A percentile compares a stretch with the other conserved stretches of the same genome.
Evolutionary conservation across 2,797 vertebrate species (phyloP).

Genomic region (Alcedo quadribrachys): DNA sequence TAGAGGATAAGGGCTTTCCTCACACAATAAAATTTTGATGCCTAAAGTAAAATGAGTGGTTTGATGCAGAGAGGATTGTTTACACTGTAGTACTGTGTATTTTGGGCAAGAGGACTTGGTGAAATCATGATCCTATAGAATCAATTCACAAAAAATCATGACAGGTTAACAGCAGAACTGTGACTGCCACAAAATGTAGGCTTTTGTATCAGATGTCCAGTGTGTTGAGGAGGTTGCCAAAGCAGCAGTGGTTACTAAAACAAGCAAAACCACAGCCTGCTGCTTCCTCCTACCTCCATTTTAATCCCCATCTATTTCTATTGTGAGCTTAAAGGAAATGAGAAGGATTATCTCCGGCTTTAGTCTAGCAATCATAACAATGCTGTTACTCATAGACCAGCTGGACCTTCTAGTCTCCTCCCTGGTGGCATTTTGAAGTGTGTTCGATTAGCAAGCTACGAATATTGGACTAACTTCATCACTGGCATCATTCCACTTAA

Average conservation of each 20-base stretch:
- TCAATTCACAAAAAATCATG: not conserved
- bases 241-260: not conserved
- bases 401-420: slow-evolving; percentile 11
- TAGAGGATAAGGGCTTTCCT: not conserved
- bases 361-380: not conserved
- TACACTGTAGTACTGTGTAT: not conserved
- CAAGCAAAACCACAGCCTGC: not conserved
- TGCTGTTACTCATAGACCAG: not conserved
- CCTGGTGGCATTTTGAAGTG: not conserved
- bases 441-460: not conserved
- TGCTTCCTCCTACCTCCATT: not conserved
- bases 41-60: not conserved
- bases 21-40: not conserved
- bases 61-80: not conserved
- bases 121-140: not conserved
- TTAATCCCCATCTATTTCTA: not conserved
- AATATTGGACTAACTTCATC: not conserved
- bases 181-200: not conserved
- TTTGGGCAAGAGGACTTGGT: not conserved
- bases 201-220: not conserved
- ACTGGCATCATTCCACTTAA: not conserved
- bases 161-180: not conserved
- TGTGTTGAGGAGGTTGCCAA: not conserved
- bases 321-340: not conserved
- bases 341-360: not conserved